Conservation (phyloP, 2,113 vertebrate genomes). For the Opisthocomus hoazin region DNA sequence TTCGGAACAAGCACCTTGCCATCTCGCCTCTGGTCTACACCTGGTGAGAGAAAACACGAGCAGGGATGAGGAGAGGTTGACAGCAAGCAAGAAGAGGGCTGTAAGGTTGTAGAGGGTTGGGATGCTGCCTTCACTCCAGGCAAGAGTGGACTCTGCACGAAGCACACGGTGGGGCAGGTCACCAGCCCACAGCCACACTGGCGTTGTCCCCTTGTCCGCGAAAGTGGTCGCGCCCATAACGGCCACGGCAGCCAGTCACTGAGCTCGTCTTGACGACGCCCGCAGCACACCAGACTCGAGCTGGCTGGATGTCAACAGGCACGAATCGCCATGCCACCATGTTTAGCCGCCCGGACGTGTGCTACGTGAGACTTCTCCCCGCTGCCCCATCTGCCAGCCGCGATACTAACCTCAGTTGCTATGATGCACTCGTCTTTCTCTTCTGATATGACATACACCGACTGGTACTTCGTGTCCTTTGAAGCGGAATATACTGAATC, state of each 20-base stretch:
- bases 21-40: constrained; percentile 81
- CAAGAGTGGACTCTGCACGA: not conserved
- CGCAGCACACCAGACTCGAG: not conserved
- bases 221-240: not conserved
- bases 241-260: not conserved
- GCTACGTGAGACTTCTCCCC: not conserved
- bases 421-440: constrained; percentile 98
- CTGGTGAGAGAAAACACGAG: constrained; percentile 62
- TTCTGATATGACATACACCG: constrained; percentile 95
- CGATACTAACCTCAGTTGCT: constrained; percentile 91
- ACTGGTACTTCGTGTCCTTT: constrained; percentile 98
- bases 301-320: not conserved
- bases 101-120: not conserved
- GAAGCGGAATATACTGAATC: constrained; percentile 78
- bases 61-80: not conserved
- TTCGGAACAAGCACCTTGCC: constrained; percentile 79
- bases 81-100: not conserved
- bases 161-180: not conserved
- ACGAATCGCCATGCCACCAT: not conserved
- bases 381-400: not conserved
- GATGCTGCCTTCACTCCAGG: rapidly evolving
- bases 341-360: not conserved
- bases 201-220: not conserved
- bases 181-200: not conserved
- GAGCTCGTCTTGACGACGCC: not conserved